Evolutionary conservation across 2,888 invertebrate genomes (phyloP), one percentile per base, ranked within the genome.

Genomic region (Hyposoter didymator): DNA sequence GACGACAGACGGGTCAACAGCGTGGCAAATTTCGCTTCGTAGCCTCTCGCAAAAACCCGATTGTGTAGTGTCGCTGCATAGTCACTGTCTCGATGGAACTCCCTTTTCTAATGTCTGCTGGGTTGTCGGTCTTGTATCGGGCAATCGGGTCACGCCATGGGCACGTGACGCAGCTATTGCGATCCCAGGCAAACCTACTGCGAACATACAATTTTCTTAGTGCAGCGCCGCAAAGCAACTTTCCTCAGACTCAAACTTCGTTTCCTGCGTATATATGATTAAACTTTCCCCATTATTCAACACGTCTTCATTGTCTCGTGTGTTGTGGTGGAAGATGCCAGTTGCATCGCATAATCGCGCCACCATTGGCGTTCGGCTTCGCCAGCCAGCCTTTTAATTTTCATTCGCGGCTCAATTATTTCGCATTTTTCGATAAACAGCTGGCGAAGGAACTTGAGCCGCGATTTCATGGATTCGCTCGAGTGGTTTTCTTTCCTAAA

Each of bases 141-240:
- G 32, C 39, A 86, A 84, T 81, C 87, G 39, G 84, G 88, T 88
- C 88, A 88, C 84, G 88, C 84, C 80, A 70, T 74, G 64, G 75
- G 70, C 84, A 87, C 87, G 87, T 88, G 88, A 88, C 84, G 69
- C 39, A 75, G 78, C 74, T 74, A 85, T 82, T 85, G 82, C 82
- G 73, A 82, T 78, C 78, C 79, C 78, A 82, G 74, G 74, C 43
- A 82, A 78, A 78, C 78, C 82, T 74, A 70, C 69, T n/a, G 49
- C 45, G 2, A 17, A 67, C 8, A 19, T 28, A 22, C 0, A 59
- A 52, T 32, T 17, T 28, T 35, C 59, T 39, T 47, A 22, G 22
- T 28, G 4, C 52, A 55, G 32, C 22, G 5, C 35, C 39, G 74
- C 78, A 85, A 78, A 35, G 52, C 73, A 12, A 84, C 78, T 78